Conservation (phyloP, 2,888 invertebrate species). For the Orgyia antiqua region DNA sequence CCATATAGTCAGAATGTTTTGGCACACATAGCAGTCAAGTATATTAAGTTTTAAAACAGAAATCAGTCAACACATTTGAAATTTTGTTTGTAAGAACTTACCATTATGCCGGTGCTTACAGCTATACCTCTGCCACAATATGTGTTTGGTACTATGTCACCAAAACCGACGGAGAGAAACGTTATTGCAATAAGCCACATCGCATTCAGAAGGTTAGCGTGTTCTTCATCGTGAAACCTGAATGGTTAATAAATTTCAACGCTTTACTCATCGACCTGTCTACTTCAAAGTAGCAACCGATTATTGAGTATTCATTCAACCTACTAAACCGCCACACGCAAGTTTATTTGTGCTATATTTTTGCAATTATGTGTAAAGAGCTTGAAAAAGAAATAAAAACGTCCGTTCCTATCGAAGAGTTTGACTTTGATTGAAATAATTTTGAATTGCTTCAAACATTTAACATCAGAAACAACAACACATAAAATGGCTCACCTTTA, state of each 20-base stretch:
- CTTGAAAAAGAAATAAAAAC: constrained; percentile 35
- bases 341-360: constrained; percentile 19
- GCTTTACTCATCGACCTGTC: constrained; percentile 52
- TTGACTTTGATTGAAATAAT: constrained; percentile 66
- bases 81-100: constrained; percentile 80
- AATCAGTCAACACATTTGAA: constrained; percentile 69
- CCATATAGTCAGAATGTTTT: constrained; percentile 28
- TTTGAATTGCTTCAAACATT: constrained; percentile 48
- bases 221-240: constrained; percentile 99
- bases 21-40: constrained; percentile 15
- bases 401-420: constrained; percentile 53
- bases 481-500: constrained; percentile 79
- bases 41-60: constrained; percentile 11
- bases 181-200: constrained; percentile 99
- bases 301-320: constrained; percentile 31
- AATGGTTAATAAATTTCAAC: constrained; percentile 71
- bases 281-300: constrained; percentile 27
- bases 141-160: constrained; percentile 99
- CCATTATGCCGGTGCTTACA: constrained; percentile 99
- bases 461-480: constrained; percentile 43
- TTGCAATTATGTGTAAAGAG: constrained; percentile 34
- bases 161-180: constrained; percentile 99
- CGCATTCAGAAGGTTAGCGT: constrained; percentile 98
- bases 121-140: constrained; percentile 99
- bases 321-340: constrained; percentile 32